phyloP scores from a whole-genome alignment of 2,797 vertebrate genomes.

The Gymnocypris eckloni region DNA sequence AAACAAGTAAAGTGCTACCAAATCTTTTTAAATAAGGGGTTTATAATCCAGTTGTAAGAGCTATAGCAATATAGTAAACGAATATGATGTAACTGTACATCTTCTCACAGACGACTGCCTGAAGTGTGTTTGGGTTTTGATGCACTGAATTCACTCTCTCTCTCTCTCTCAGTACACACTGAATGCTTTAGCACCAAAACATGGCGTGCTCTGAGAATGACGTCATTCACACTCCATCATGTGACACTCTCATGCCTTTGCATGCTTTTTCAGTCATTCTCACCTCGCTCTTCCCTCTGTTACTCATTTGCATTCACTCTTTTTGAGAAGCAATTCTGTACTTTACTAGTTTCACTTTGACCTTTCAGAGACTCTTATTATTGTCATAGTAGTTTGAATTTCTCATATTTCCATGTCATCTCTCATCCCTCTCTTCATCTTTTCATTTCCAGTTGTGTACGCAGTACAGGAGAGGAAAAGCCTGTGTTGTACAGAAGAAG shows the following conservation, averaged over 20 bases:
- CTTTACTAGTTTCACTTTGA: background rate
- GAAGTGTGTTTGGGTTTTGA: background rate
- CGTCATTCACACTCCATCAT: background rate
- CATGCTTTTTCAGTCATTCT: background rate
- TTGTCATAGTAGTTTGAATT: background rate
- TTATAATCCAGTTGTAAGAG: background rate
- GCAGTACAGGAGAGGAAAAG: conserved; percentile 85
- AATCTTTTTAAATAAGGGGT: background rate
- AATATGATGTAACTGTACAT: background rate
- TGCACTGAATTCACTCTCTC: background rate
- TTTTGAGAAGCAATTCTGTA: background rate
- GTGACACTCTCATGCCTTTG: background rate
- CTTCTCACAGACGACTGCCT: background rate
- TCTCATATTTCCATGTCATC: conserved; percentile 55
- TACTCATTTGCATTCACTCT: background rate
- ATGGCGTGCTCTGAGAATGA: background rate
- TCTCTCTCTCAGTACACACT: background rate
- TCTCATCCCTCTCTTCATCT: conserved; percentile 68
- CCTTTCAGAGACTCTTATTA: background rate
- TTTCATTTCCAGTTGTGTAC: conserved; percentile 89
- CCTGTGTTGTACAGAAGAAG: conserved; percentile 94
- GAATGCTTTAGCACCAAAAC: conserved; percentile 4
- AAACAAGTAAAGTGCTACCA: background rate
- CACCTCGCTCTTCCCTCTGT: background rate
- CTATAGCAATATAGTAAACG: background rate